Conservation (phyloP, 1,140 invertebrate species). For the Coenobita brevimanus region DNA sequence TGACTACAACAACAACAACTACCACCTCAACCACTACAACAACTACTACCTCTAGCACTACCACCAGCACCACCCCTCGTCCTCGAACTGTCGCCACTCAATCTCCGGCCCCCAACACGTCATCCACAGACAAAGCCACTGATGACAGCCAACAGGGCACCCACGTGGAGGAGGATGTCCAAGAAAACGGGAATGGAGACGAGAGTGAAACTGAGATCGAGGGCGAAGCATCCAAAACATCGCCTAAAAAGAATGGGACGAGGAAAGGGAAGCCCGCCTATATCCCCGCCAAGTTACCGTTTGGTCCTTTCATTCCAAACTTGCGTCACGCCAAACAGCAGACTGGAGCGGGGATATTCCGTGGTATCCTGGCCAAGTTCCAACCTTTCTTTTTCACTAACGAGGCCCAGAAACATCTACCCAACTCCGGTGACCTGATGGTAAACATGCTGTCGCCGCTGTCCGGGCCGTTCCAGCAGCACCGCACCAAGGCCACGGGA, state of each 20-base stretch:
- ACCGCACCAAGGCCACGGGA: slow-evolving; percentile 1
- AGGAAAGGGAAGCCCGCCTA: slow-evolving; percentile 11
- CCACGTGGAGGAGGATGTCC: too few relatives aligned
- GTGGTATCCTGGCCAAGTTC: slow-evolving; percentile 9
- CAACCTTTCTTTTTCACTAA: background rate
- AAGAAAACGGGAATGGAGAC: background rate
- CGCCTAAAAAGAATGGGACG: background rate
- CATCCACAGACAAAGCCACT: background rate
- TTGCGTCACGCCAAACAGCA: background rate
- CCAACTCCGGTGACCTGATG: slow-evolving; percentile 42
- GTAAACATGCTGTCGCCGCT: slow-evolving; percentile 37
- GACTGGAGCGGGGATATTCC: background rate
- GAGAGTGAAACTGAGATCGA: background rate
- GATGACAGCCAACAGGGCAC: background rate
- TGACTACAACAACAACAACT: background rate
- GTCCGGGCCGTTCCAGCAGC: background rate
- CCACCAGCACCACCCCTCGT: background rate
- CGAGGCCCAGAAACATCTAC: background rate
- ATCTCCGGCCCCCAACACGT: background rate
- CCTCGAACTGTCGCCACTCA: background rate
- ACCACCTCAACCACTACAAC: background rate
- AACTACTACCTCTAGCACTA: background rate
- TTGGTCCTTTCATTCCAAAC: slow-evolving; percentile 44
- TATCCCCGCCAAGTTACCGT: slow-evolving; percentile 50
- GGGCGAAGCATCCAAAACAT: background rate